phyloP scores from a whole-genome alignment of 2,888 invertebrate species.

The Crossocerus cetratus region DNA sequence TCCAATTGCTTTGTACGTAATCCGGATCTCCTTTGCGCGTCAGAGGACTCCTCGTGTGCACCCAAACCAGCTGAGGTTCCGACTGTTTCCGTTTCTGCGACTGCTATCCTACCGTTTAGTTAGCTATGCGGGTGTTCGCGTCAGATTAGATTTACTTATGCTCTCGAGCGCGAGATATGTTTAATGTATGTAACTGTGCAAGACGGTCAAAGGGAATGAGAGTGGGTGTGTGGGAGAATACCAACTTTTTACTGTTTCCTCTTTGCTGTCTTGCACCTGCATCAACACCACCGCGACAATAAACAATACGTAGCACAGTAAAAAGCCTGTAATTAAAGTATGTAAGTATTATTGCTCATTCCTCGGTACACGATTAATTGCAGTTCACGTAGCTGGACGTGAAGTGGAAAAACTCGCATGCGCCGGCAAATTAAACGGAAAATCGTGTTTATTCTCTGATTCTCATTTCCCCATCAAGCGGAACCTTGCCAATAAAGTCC shows the following conservation, averaged over 20 bases:
- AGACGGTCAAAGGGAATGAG: too few relatives aligned
- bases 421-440: slow-evolving; percentile 17
- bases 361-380: slow-evolving; percentile 29
- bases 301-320: slow-evolving; percentile 77
- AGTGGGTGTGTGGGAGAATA: too few relatives aligned
- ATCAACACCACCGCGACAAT: slow-evolving; percentile 77
- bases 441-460: slow-evolving; percentile 11
- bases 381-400: slow-evolving; percentile 3
- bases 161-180: background rate
- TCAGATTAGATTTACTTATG: too few relatives aligned
- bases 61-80: too few relatives aligned
- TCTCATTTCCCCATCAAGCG: background rate
- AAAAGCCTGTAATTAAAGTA: slow-evolving; percentile 72
- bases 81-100: too few relatives aligned
- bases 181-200: background rate
- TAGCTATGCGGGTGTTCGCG: too few relatives aligned
- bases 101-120: too few relatives aligned
- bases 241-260: slow-evolving; percentile 64
- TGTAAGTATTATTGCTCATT: slow-evolving; percentile 28
- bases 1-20: too few relatives aligned
- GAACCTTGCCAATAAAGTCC: too few relatives aligned
- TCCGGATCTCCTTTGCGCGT: too few relatives aligned
- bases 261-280: slow-evolving; percentile 66
- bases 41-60: too few relatives aligned
- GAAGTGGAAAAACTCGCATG: slow-evolving; percentile 24